Conservation (phyloP, 2,113 vertebrate species). For the Tiliqua scincoides region DNA sequence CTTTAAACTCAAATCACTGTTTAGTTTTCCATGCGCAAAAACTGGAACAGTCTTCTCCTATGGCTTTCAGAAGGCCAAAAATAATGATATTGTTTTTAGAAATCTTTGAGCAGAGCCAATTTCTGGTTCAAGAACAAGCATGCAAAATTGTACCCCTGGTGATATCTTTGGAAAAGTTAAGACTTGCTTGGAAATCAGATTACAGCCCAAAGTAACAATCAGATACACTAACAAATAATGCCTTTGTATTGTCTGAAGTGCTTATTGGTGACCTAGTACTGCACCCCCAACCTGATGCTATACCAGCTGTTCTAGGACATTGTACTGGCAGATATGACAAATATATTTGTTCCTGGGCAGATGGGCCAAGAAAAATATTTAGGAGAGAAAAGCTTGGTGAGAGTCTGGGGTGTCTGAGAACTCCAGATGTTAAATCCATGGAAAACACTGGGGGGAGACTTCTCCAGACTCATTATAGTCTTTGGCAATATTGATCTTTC, state of each 20-base stretch:
- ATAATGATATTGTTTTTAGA: conserved; percentile 12
- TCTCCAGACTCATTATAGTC: neutral
- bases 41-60: neutral
- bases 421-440: neutral
- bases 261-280: neutral
- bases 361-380: conserved; percentile 8
- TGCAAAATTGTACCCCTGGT: neutral
- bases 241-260: neutral
- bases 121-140: neutral
- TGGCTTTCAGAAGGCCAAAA: neutral
- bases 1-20: neutral
- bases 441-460: neutral
- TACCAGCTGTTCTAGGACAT: conserved; percentile 3
- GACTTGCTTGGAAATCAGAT: neutral
- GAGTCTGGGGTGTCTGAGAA: neutral
- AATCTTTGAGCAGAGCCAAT: neutral
- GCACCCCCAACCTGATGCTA: neutral
- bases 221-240: neutral
- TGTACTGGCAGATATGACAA: conserved; percentile 1
- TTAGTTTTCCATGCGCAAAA: neutral
- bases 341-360: neutral
- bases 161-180: neutral
- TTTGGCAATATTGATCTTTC: neutral
- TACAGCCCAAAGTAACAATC: neutral
- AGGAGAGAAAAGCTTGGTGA: neutral